Evolutionary conservation across 2,888 invertebrate genomes (phyloP).

Genomic region (Uropetala carovei): DNA sequence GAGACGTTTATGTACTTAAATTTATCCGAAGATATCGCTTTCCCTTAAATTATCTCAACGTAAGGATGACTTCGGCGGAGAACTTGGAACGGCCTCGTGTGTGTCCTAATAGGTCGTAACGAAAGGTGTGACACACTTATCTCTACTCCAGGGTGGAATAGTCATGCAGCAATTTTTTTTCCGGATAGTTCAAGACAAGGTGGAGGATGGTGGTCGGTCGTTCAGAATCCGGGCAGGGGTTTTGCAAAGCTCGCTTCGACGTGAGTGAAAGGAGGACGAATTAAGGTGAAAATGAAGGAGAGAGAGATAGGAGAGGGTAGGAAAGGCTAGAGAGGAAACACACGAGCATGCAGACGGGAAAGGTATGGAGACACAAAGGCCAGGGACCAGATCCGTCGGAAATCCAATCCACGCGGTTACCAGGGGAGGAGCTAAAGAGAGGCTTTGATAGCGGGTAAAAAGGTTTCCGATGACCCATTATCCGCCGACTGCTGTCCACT

Average conservation of each 20-base stretch:
- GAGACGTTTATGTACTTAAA: too few species aligned
- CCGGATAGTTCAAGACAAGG: too few species aligned
- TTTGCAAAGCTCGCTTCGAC: background rate
- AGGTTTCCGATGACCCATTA: constrained; percentile 63
- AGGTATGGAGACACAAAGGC: constrained; percentile 32
- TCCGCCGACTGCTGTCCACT: constrained; percentile 9
- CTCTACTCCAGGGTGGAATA: too few species aligned
- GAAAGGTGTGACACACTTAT: too few species aligned
- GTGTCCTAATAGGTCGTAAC: too few species aligned
- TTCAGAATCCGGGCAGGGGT: background rate
- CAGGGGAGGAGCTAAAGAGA: constrained; percentile 10
- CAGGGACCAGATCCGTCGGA: constrained; percentile 38
- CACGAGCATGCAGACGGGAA: background rate
- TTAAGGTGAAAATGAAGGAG: background rate
- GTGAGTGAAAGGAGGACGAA: constrained; percentile 11
- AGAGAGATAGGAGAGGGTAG: background rate
- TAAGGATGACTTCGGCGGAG: too few species aligned
- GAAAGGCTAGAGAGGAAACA: background rate
- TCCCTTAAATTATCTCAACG: too few species aligned
- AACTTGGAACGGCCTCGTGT: too few species aligned
- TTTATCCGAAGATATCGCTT: too few species aligned
- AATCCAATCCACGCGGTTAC: constrained; percentile 55
- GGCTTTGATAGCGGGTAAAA: constrained; percentile 50
- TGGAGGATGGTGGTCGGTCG: too few species aligned
- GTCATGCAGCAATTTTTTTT: too few species aligned